phyloP scores from a whole-genome alignment of 2,113 vertebrate genomes.

The Rhea americana region DNA sequence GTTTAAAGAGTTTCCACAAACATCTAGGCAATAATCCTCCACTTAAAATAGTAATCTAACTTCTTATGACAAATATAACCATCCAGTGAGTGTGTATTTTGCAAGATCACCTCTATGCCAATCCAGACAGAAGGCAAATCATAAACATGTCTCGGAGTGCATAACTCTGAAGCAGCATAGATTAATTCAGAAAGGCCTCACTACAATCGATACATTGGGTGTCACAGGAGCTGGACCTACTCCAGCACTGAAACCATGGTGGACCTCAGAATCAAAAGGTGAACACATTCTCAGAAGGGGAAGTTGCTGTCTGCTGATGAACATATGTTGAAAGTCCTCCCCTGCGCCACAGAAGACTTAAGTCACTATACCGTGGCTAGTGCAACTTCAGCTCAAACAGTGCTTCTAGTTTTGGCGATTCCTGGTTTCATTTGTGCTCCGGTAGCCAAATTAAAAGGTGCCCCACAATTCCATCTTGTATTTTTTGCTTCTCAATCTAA shows the following conservation, averaged over 20 bases:
- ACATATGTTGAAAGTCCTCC: background rate
- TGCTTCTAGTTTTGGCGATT: background rate
- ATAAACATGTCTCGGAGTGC: accelerated
- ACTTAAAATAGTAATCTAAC: background rate
- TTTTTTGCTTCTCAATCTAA: background rate
- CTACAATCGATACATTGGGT: background rate
- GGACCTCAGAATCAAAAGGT: background rate
- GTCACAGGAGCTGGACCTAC: background rate
- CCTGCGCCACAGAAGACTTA: background rate
- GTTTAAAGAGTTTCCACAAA: background rate
- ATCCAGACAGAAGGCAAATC: background rate
- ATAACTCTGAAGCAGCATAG: background rate
- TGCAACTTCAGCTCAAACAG: background rate
- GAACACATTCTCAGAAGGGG: background rate
- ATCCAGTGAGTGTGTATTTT: background rate
- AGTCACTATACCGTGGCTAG: background rate
- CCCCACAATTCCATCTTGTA: too few relatives aligned
- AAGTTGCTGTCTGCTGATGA: background rate
- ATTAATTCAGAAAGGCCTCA: background rate
- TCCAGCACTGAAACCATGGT: background rate
- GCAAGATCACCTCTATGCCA: background rate
- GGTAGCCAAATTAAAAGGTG: background rate
- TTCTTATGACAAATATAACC: background rate
- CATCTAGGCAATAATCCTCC: background rate
- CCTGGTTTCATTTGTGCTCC: background rate